Evolutionary conservation across 2,797 vertebrate species (phyloP).

Genomic region (Botia almorhae): DNA sequence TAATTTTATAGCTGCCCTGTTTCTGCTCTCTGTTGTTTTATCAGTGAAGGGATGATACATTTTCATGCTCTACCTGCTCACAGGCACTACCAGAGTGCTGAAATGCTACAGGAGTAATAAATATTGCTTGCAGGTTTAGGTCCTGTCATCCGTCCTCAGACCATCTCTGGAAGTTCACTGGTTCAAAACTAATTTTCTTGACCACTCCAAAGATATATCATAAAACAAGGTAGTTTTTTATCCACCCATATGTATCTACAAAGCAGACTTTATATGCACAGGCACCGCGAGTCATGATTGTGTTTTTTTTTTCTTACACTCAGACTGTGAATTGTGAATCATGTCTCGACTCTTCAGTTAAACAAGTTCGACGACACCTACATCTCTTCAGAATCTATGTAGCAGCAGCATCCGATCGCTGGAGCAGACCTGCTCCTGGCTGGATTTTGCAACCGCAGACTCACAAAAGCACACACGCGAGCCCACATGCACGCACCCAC

Average conservation of each 20-base stretch:
- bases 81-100: conserved; percentile 75
- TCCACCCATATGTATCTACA: neutral
- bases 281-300: neutral
- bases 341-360: conserved; percentile 39
- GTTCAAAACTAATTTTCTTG: conserved; percentile 20
- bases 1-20: conserved; percentile 70
- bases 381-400: conserved; percentile 36
- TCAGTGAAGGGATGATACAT: conserved; percentile 70
- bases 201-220: conserved; percentile 7
- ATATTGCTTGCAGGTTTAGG: conserved; percentile 61
- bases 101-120: conserved; percentile 76
- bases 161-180: conserved; percentile 29
- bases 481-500: conserved; percentile 31
- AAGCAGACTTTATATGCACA: neutral
- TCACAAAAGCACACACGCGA: conserved; percentile 20
- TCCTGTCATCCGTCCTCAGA: conserved; percentile 28
- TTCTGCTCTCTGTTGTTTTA: conserved; percentile 69
- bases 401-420: conserved; percentile 41
- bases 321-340: conserved; percentile 30
- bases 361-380: conserved; percentile 55
- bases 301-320: conserved; percentile 16
- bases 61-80: conserved; percentile 72
- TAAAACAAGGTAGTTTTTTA: conserved; percentile 25
- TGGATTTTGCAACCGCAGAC: conserved; percentile 24
- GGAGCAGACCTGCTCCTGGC: conserved; percentile 48